phyloP scores from a whole-genome alignment of 2,113 vertebrate species.

The Triplophysa siluroides region DNA sequence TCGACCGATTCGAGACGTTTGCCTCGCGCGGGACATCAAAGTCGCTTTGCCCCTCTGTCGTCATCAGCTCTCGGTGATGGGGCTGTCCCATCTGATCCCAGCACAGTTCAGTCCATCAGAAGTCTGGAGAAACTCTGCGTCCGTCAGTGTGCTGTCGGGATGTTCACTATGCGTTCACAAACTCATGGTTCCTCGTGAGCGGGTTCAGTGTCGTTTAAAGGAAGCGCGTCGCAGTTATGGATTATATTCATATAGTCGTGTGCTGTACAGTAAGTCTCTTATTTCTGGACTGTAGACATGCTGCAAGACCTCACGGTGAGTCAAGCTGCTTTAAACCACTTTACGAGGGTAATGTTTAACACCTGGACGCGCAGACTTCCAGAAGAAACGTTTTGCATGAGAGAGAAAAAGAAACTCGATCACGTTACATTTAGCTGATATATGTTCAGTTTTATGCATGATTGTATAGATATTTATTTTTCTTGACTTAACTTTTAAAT shows the following conservation, averaged over 20 bases:
- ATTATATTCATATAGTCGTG: constrained; percentile 72
- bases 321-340: not conserved
- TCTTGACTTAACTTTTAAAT: no score
- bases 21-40: not conserved
- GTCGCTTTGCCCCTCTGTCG: constrained; percentile 58
- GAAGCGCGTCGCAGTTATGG: constrained; percentile 69
- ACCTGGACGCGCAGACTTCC: not conserved
- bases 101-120: constrained; percentile 73
- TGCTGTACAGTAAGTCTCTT: constrained; percentile 68
- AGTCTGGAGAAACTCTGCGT: constrained; percentile 65
- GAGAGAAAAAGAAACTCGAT: not conserved
- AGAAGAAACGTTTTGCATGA: not conserved
- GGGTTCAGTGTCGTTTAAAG: constrained; percentile 61
- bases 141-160: constrained; percentile 64
- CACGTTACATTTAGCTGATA: not conserved
- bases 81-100: constrained; percentile 69
- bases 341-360: not conserved
- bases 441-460: no score
- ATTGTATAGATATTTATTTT: not conserved
- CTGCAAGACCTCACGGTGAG: constrained; percentile 73
- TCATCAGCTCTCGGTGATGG: constrained; percentile 78
- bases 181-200: constrained; percentile 61
- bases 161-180: constrained; percentile 64
- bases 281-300: constrained; percentile 66
- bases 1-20: constrained; percentile 54